Conservation (phyloP, 2,888 invertebrate genomes). For the Xestia c-nigrum region DNA sequence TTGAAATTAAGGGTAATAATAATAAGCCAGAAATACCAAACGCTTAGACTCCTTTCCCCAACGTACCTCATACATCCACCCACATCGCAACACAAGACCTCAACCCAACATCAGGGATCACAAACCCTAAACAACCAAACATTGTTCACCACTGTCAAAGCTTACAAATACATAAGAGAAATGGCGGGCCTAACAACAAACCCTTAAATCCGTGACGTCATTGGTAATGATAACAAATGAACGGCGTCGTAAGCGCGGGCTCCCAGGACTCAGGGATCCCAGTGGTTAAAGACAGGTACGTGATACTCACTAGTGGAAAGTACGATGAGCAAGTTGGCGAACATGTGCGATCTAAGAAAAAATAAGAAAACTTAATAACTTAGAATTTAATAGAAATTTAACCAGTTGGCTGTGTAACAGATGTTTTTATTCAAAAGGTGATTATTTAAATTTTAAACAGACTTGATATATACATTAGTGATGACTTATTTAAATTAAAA, state of each 20-base stretch:
- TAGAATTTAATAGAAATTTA: too few species aligned
- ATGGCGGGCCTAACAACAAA: conserved; percentile 53
- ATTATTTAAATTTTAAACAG: too few species aligned
- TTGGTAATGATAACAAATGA: conserved; percentile 77
- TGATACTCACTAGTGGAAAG: neutral
- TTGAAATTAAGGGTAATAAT: neutral
- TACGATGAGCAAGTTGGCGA: neutral
- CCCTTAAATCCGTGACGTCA: conserved; percentile 60
- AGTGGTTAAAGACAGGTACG: conserved; percentile 64
- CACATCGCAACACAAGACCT: conserved; percentile 5
- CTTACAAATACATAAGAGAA: conserved; percentile 59
- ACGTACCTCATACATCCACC: neutral
- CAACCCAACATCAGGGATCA: conserved; percentile 21
- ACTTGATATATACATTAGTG: too few species aligned
- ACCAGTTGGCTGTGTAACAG: too few species aligned
- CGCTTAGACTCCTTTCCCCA: neutral
- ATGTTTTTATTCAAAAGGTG: too few species aligned
- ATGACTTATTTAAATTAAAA: too few species aligned
- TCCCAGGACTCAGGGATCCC: conserved; percentile 66
- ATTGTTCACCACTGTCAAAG: conserved; percentile 51
- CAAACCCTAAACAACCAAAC: conserved; percentile 45
- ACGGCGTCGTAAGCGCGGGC: conserved; percentile 65
- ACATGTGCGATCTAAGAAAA: neutral
- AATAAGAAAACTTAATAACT: too few species aligned
- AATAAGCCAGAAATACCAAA: neutral